phyloP scores from a whole-genome alignment of 2,113 vertebrate species.

The Cottus gobio region DNA sequence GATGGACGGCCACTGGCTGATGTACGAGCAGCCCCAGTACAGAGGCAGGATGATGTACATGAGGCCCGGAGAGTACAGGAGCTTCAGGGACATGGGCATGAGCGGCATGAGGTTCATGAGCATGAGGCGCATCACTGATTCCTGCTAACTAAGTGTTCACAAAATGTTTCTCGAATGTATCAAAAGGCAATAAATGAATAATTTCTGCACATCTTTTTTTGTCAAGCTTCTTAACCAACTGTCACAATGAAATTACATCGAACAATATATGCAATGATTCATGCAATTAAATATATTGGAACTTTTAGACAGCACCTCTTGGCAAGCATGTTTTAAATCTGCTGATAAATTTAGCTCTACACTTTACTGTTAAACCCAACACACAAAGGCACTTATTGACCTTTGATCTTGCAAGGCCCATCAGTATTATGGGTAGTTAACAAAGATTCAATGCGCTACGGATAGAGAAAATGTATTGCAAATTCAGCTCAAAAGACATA shows the following conservation, averaged over 20 bases:
- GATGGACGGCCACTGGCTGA: conserved; percentile 83
- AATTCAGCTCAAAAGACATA: too few species aligned
- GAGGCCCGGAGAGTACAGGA: conserved; percentile 15
- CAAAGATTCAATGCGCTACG: too few species aligned
- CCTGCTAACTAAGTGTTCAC: neutral
- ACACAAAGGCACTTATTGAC: neutral
- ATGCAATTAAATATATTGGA: neutral
- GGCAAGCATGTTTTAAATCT: neutral
- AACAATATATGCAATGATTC: neutral
- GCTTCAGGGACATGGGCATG: conserved; percentile 4
- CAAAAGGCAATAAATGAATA: neutral
- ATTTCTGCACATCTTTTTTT: neutral
- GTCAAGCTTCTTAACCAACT: neutral
- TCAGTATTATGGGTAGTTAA: neutral
- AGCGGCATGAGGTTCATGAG: conserved; percentile 11
- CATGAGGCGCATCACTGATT: neutral
- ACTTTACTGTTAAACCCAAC: neutral
- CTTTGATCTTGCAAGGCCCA: neutral
- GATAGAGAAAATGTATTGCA: too few species aligned
- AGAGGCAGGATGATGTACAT: conserved; percentile 1
- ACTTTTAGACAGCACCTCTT: neutral
- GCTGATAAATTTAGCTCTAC: neutral
- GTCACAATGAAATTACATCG: neutral
- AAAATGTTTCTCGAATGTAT: neutral
- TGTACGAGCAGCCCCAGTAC: conserved; percentile 81